phyloP scores from a whole-genome alignment of 2,797 vertebrate genomes.

The Psittacula echo region DNA sequence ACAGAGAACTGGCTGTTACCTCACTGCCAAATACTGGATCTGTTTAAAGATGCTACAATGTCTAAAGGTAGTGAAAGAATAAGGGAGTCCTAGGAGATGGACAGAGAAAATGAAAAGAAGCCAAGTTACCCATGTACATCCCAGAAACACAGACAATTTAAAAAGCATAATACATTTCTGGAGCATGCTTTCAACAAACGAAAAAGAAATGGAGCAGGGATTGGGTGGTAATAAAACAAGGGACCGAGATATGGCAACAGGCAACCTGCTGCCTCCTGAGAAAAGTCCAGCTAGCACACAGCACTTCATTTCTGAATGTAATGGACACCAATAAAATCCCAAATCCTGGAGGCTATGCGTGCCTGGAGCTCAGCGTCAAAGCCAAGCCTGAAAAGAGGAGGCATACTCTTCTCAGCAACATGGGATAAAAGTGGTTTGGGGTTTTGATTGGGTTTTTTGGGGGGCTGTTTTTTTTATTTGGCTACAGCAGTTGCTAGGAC shows the following conservation, averaged over 20 bases:
- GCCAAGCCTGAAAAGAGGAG: not conserved
- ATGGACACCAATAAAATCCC: fast-evolving
- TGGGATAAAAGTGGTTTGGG: not conserved
- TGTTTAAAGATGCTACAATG: not conserved
- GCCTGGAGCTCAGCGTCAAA: not conserved
- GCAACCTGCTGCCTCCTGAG: not conserved
- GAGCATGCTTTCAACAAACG: not conserved
- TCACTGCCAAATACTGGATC: not conserved
- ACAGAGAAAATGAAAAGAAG: not conserved
- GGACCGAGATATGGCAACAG: not conserved
- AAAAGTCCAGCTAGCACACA: not conserved
- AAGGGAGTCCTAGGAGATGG: not conserved
- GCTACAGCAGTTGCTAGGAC: not conserved
- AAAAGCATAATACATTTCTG: not conserved
- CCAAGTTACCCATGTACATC: not conserved
- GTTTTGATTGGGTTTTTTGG: not conserved
- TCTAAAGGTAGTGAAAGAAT: not conserved
- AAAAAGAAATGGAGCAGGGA: not conserved
- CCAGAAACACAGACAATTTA: not conserved
- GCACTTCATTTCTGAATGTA: not conserved
- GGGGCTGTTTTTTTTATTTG: not conserved
- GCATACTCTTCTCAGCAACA: not conserved
- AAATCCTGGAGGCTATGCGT: not conserved
- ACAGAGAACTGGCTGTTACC: not conserved
- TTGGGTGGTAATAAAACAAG: not conserved